phyloP scores from a whole-genome alignment of 1,140 invertebrate species.

The Tigriopus japonicus region DNA sequence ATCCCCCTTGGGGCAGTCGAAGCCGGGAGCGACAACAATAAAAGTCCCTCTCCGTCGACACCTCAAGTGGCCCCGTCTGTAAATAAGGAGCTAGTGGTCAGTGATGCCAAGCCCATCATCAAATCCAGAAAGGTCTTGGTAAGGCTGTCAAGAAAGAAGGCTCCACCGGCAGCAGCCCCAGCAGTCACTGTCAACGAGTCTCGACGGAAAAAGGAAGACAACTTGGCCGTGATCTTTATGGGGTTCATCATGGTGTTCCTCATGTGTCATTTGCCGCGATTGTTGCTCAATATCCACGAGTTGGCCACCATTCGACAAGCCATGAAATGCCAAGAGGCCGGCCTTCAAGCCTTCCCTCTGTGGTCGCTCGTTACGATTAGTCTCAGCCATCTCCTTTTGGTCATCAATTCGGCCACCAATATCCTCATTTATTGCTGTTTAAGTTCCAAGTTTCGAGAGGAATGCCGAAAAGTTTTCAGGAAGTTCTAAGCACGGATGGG shows the following conservation, averaged over 20 bases:
- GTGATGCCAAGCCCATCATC: no score
- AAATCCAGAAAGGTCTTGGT: neutral
- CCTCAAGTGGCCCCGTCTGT: neutral
- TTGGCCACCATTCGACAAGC: slow-evolving; percentile 3
- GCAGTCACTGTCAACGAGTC: neutral
- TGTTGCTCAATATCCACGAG: slow-evolving; percentile 10
- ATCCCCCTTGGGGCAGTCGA: neutral
- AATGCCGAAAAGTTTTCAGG: no score
- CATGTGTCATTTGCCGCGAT: slow-evolving; percentile 3
- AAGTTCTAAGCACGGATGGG: no score
- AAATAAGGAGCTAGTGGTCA: neutral
- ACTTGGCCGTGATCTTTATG: slow-evolving; percentile 9
- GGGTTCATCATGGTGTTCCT: slow-evolving; percentile 8
- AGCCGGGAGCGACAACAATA: neutral
- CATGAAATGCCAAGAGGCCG: slow-evolving; percentile 2
- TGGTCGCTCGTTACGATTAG: neutral
- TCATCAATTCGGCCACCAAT: slow-evolving; percentile 9
- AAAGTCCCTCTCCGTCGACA: neutral
- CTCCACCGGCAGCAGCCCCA: neutral
- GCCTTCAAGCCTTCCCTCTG: neutral
- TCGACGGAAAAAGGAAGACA: slow-evolving; percentile 7
- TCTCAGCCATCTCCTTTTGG: slow-evolving; percentile 3
- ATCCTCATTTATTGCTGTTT: slow-evolving; percentile 9
- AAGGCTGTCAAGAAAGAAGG: neutral
- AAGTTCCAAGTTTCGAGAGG: neutral